Evolutionary conservation across 2,888 invertebrate genomes (phyloP).

Genomic region (Caenorhabditis drosophilae): DNA sequence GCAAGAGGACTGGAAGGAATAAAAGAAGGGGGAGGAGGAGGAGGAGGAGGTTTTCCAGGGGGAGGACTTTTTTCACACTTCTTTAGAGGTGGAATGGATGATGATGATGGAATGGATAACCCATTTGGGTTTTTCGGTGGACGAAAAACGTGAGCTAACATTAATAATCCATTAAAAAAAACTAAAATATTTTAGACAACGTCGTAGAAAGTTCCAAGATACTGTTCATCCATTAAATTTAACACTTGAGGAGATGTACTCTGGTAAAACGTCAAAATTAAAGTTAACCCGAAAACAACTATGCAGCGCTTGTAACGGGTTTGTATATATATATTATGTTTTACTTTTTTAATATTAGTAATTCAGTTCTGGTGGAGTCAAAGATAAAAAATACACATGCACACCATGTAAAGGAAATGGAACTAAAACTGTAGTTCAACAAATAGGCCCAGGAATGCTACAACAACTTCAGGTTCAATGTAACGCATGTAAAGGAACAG

Average conservation of each 20-base stretch:
- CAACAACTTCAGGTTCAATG: slow-evolving; percentile 73
- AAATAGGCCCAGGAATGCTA: slow-evolving; percentile 77
- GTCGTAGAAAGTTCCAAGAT: slow-evolving; percentile 71
- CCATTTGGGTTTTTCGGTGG: slow-evolving; percentile 33
- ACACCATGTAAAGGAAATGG: slow-evolving; percentile 81
- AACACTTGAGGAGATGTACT: slow-evolving; percentile 86
- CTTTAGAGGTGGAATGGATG: slow-evolving; percentile 49
- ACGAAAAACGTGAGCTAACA: no score
- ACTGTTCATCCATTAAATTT: slow-evolving; percentile 83
- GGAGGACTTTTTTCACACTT: slow-evolving; percentile 79
- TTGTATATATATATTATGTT: no score
- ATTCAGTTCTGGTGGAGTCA: slow-evolving; percentile 71
- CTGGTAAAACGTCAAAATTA: slow-evolving; percentile 84
- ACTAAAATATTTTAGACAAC: slow-evolving; percentile 1
- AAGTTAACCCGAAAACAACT: slow-evolving; percentile 84
- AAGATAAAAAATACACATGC: slow-evolving; percentile 73
- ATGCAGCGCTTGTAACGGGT: slow-evolving; percentile 80
- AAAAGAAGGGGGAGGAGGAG: slow-evolving; percentile 72
- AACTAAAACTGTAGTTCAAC: slow-evolving; percentile 41
- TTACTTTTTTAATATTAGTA: no score
- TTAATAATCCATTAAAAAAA: no score
- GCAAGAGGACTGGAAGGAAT: slow-evolving; percentile 85
- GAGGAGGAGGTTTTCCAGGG: slow-evolving; percentile 71
- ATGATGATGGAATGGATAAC: slow-evolving; percentile 25
- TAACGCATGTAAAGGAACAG: slow-evolving; percentile 74